Conservation (phyloP, 2,797 vertebrate genomes). For the Mallotus villosus region DNA sequence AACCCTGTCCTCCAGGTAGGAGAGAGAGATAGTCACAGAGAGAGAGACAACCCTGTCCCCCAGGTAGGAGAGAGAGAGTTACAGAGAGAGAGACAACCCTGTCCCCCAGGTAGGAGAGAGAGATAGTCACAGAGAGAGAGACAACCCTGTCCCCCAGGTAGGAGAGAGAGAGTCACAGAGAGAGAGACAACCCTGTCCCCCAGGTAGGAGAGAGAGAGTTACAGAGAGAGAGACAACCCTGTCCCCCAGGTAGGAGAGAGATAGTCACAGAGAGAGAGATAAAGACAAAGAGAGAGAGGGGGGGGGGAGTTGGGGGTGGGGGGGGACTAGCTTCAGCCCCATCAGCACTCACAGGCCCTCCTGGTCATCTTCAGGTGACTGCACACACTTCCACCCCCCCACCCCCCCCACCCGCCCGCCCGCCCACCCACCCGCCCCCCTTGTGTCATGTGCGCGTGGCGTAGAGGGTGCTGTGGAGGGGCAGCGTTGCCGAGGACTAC, state of each 20-base stretch:
- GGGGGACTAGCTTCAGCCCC: slow-evolving; percentile 14
- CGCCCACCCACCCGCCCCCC: slow-evolving; percentile 27
- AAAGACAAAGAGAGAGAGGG: too few relatives aligned
- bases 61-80: slow-evolving; percentile 5
- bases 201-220: too few relatives aligned
- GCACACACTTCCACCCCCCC: slow-evolving; percentile 46
- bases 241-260: too few relatives aligned
- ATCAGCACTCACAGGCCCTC: slow-evolving; percentile 54
- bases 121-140: not conserved
- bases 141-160: slow-evolving; percentile 27
- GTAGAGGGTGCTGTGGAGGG: slow-evolving; percentile 31
- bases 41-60: slow-evolving; percentile 7
- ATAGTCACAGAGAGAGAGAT: too few relatives aligned
- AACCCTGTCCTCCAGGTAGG: too few relatives aligned
- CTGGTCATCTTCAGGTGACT: slow-evolving; percentile 70
- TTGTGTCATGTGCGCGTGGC: slow-evolving; percentile 49
- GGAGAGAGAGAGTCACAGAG: too few relatives aligned
- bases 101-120: too few relatives aligned
- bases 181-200: too few relatives aligned
- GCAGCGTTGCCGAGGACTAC: slow-evolving; percentile 17
- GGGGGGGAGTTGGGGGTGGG: too few relatives aligned
- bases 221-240: too few relatives aligned
- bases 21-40: too few relatives aligned
- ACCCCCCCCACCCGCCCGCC: slow-evolving; percentile 25
- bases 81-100: too few relatives aligned